phyloP scores from a whole-genome alignment of 35 echinoderm and acorn worm species.

The Heliocidaris erythrogramma region DNA sequence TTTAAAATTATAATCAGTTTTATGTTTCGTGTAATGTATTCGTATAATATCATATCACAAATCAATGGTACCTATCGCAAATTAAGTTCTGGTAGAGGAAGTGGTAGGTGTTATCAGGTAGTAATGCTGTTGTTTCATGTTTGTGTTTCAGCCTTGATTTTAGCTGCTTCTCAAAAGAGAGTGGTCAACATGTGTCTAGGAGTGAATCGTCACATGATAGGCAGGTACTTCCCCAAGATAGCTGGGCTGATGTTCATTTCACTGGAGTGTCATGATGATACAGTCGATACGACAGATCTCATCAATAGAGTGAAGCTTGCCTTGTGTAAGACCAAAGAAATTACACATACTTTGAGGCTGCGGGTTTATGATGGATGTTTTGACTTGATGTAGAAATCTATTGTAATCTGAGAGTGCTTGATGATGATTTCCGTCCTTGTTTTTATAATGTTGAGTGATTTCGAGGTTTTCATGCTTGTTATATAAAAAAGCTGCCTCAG shows the following conservation, averaged over 20 bases:
- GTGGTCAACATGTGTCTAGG: conserved; percentile 25
- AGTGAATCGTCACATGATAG: background rate
- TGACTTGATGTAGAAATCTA: too few species aligned
- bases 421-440: too few species aligned
- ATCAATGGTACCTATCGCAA: too few species aligned
- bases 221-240: background rate
- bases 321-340: background rate
- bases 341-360: too few species aligned
- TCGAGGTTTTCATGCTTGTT: too few species aligned
- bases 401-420: too few species aligned
- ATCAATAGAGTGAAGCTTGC: conserved; percentile 2
- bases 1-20: background rate
- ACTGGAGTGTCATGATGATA: background rate
- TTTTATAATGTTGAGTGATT: too few species aligned
- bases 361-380: too few species aligned
- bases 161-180: background rate
- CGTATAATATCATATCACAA: background rate
- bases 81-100: too few species aligned
- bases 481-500: too few species aligned
- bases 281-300: background rate
- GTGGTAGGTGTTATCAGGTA: too few species aligned
- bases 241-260: background rate
- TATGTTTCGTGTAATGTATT: background rate
- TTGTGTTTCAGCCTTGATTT: background rate
- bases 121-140: background rate